Percentiles rank a stretch among this genome's conserved stretches.
These are phyloP conservation scores for Rhinopomastus cyanomelas DNA, from an alignment of 2,113 vertebrate genomes.

Conservation along the genomic window DNA sequence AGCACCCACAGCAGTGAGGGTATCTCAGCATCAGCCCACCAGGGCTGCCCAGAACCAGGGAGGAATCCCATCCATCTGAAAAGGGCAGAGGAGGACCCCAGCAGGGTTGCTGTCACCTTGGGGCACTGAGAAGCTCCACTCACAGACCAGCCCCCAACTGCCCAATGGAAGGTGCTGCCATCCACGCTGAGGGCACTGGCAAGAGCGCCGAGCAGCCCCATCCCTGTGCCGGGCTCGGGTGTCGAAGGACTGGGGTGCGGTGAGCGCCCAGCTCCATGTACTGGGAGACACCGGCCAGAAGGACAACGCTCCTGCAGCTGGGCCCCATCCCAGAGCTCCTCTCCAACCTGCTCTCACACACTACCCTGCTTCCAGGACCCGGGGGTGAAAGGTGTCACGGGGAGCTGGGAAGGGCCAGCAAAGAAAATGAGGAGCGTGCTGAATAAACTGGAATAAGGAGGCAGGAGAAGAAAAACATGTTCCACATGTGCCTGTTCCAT, in stretches of 20 bases:
- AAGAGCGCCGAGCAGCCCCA: background rate
- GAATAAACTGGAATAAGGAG: background rate
- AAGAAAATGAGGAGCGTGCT: background rate
- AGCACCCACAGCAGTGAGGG: background rate
- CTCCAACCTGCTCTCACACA: background rate
- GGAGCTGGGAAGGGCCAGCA: background rate
- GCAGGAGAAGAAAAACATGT: conserved; percentile 34
- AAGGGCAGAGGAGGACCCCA: background rate
- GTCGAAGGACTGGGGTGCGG: fast-evolving
- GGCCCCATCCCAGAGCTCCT: background rate
- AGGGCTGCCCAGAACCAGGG: background rate
- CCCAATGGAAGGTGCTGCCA: fast-evolving
- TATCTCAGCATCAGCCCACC: conserved; percentile 1
- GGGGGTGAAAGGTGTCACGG: background rate
- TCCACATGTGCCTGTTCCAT: conserved; percentile 62
- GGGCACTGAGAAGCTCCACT: background rate
- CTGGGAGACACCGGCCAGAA: background rate
- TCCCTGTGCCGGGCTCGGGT: background rate
- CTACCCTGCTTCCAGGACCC: background rate
- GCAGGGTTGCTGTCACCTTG: background rate
- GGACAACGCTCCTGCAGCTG: background rate
- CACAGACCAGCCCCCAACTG: background rate
- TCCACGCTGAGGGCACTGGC: fast-evolving
- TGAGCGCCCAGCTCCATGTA: fast-evolving
- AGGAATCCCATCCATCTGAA: background rate